phyloP scores from a whole-genome alignment of 2,888 invertebrate species.

The Chouioia cunea region DNA sequence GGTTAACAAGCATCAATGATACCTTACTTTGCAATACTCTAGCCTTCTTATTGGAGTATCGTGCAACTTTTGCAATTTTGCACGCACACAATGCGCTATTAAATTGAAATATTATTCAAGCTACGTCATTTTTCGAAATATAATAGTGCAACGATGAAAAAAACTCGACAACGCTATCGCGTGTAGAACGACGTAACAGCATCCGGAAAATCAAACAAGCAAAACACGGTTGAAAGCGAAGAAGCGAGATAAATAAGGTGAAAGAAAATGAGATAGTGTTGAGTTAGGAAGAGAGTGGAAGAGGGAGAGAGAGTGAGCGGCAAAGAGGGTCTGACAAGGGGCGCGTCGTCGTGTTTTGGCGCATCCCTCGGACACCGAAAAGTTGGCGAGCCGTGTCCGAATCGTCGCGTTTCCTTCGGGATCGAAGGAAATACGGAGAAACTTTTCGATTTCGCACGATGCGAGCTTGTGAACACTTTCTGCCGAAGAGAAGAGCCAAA shows the following conservation, averaged over 20 bases:
- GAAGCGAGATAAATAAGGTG: slow-evolving; percentile 26
- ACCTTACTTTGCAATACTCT: too few relatives aligned
- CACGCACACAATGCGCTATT: too few relatives aligned
- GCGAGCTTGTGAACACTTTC: neutral
- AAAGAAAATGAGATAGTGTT: slow-evolving; percentile 25
- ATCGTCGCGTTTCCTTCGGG: slow-evolving; percentile 6
- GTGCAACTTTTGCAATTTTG: too few relatives aligned
- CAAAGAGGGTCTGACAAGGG: slow-evolving; percentile 25
- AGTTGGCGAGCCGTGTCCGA: slow-evolving; percentile 35
- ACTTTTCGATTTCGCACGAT: slow-evolving; percentile 32
- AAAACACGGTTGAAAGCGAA: neutral
- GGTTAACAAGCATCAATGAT: too few relatives aligned
- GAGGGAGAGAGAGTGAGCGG: neutral
- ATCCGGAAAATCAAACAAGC: too few relatives aligned
- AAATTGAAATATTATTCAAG: too few relatives aligned
- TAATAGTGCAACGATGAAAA: too few relatives aligned
- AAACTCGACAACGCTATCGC: too few relatives aligned
- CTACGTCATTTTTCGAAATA: too few relatives aligned
- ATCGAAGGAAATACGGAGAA: slow-evolving; percentile 38
- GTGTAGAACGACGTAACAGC: too few relatives aligned
- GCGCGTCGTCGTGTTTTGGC: neutral
- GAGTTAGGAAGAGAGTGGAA: neutral
- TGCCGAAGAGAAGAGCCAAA: neutral
- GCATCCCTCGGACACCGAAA: slow-evolving; percentile 19
- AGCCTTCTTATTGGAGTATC: too few relatives aligned